phyloP scores from a whole-genome alignment of 2,888 invertebrate species.

The Ethmia dodecea region DNA sequence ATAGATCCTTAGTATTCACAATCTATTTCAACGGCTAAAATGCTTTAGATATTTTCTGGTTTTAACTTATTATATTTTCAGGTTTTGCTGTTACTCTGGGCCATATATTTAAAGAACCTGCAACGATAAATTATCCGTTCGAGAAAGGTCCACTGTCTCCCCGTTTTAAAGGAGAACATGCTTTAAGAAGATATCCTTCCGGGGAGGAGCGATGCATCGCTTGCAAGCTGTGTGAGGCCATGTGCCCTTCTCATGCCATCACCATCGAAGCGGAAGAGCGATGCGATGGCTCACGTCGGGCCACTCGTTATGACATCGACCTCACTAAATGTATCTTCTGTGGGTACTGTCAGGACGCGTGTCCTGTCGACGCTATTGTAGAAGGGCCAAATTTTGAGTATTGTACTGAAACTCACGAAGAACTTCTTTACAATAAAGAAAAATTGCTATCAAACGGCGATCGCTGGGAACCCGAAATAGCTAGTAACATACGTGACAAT shows the following conservation, averaged over 20 bases:
- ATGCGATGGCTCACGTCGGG: slow-evolving; percentile 95
- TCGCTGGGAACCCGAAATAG: slow-evolving; percentile 99
- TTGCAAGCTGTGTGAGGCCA: slow-evolving; percentile 98
- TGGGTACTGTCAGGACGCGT: slow-evolving; percentile 99
- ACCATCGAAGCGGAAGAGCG: slow-evolving; percentile 99
- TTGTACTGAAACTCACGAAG: slow-evolving; percentile 98
- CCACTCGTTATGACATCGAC: slow-evolving; percentile 98
- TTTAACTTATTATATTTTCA: slow-evolving; percentile 24
- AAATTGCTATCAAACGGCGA: slow-evolving; percentile 97
- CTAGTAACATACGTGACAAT: slow-evolving; percentile 86
- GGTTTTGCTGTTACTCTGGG: slow-evolving; percentile 89
- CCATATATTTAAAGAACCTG: slow-evolving; percentile 87
- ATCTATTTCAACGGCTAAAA: no score
- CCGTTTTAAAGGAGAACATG: slow-evolving; percentile 98
- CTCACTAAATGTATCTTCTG: slow-evolving; percentile 99
- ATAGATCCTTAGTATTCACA: background rate
- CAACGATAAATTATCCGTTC: slow-evolving; percentile 99
- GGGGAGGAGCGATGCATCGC: slow-evolving; percentile 99
- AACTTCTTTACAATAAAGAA: slow-evolving; percentile 98
- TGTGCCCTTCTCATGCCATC: slow-evolving; percentile 99
- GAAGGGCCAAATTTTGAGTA: slow-evolving; percentile 99
- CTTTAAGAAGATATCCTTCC: slow-evolving; percentile 96
- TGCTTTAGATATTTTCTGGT: background rate
- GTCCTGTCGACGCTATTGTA: slow-evolving; percentile 98
- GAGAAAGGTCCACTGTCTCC: slow-evolving; percentile 99